Conservation (phyloP, 2,113 vertebrate species). For the Gymnorhina tibicen region DNA sequence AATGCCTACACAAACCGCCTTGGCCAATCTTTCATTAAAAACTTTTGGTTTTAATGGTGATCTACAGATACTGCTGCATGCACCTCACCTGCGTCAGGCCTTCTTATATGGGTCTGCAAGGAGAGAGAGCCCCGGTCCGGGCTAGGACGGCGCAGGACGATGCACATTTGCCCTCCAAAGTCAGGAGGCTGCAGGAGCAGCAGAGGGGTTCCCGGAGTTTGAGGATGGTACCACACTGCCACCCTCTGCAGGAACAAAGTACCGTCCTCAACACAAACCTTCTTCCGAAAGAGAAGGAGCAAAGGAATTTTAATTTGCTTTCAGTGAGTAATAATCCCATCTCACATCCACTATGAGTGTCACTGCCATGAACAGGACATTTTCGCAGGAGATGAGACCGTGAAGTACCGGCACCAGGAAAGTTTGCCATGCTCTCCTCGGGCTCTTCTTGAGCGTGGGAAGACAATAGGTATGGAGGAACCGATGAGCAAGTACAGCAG, state of each 20-base stretch:
- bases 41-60: not conserved
- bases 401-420: not conserved
- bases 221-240: constrained; percentile 22
- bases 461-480: not conserved
- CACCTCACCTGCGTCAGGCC: not conserved
- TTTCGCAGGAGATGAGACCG: not conserved
- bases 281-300: fast-evolving
- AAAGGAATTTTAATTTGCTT: not conserved
- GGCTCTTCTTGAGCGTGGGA: not conserved
- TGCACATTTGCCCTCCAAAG: fast-evolving
- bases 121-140: fast-evolving
- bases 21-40: not conserved
- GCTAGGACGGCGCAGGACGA: fast-evolving
- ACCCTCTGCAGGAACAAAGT: not conserved
- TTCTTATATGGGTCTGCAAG: fast-evolving
- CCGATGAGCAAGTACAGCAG: not conserved
- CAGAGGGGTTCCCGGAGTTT: fast-evolving
- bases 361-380: not conserved
- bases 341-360: not conserved
- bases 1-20: not conserved
- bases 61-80: not conserved
- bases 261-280: not conserved
- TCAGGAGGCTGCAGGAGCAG: not conserved
- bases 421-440: not conserved
- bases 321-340: not conserved